A percentile compares a stretch with the other conserved stretches of the same genome.
Evolutionary conservation across 2,113 vertebrate species (phyloP).

Genomic region (Hippocampus comes): DNA sequence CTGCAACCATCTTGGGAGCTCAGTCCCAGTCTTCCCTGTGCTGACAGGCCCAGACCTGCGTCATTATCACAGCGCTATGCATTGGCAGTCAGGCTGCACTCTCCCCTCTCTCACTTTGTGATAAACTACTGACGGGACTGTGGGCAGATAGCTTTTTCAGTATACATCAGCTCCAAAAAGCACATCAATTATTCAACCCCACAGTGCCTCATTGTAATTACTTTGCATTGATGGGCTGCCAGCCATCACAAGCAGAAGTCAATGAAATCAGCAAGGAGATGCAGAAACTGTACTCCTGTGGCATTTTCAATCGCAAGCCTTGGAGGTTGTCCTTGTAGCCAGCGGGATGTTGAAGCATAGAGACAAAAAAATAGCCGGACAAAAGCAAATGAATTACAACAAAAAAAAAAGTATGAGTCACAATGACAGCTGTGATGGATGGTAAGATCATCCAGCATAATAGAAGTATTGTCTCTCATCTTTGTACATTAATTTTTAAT

Average conservation of each 20-base stretch:
- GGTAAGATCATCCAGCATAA: constrained; percentile 14
- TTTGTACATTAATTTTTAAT: constrained; percentile 42
- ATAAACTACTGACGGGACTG: constrained; percentile 69
- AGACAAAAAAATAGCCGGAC: constrained; percentile 23
- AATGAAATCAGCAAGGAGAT: constrained; percentile 69
- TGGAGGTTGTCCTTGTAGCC: constrained; percentile 56
- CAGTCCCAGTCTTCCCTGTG: constrained; percentile 47
- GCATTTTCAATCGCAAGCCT: constrained; percentile 47
- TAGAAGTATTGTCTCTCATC: constrained; percentile 27
- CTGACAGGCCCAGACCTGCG: constrained; percentile 56
- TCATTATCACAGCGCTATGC: constrained; percentile 65
- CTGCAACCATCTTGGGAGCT: constrained; percentile 44
- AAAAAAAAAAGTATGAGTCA: background rate
- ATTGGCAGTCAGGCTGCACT: constrained; percentile 61
- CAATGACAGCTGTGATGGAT: constrained; percentile 16
- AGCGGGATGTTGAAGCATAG: constrained; percentile 25
- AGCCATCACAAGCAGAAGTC: constrained; percentile 62
- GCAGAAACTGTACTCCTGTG: constrained; percentile 56
- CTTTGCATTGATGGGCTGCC: constrained; percentile 72
- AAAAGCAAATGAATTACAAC: background rate
- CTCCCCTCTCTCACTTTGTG: constrained; percentile 50
- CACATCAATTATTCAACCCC: constrained; percentile 74
- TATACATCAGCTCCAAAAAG: constrained; percentile 72
- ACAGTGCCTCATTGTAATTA: constrained; percentile 74
- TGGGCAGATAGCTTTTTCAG: constrained; percentile 66